Evolutionary conservation across 2,797 vertebrate species (phyloP).

Genomic region (Garrulus glandarius): DNA sequence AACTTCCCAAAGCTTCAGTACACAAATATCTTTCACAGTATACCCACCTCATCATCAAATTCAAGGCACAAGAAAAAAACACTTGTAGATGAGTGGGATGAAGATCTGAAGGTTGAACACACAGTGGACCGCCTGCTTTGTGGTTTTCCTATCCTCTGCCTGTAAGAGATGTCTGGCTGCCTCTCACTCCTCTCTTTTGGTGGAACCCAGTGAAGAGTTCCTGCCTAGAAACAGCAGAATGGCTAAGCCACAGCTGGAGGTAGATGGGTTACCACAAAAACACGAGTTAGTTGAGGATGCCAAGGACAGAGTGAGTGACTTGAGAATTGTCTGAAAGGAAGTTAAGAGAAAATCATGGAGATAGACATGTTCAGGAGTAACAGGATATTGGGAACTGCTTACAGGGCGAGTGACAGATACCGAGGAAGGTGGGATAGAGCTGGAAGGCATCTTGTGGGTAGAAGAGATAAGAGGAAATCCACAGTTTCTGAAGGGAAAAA

Average conservation of each 20-base stretch:
- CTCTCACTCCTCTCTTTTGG: not conserved
- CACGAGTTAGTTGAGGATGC: fast-evolving
- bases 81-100: not conserved
- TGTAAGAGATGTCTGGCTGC: not conserved
- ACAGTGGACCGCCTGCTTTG: not conserved
- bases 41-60: not conserved
- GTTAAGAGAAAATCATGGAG: not conserved
- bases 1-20: not conserved
- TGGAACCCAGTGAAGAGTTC: not conserved
- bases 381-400: not conserved
- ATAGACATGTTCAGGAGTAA: not conserved
- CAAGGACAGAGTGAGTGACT: not conserved
- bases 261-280: not conserved
- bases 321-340: not conserved
- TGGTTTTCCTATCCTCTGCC: not conserved
- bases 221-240: not conserved
- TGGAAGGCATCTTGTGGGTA: not conserved
- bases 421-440: not conserved
- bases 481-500: not conserved
- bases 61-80: not conserved
- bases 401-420: not conserved
- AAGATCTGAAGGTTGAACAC: not conserved
- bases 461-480: not conserved
- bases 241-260: not conserved
- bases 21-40: not conserved